Base-by-base conservation (phyloP, 2,113 vertebrate species). In the Ameiurus melas region DNA sequence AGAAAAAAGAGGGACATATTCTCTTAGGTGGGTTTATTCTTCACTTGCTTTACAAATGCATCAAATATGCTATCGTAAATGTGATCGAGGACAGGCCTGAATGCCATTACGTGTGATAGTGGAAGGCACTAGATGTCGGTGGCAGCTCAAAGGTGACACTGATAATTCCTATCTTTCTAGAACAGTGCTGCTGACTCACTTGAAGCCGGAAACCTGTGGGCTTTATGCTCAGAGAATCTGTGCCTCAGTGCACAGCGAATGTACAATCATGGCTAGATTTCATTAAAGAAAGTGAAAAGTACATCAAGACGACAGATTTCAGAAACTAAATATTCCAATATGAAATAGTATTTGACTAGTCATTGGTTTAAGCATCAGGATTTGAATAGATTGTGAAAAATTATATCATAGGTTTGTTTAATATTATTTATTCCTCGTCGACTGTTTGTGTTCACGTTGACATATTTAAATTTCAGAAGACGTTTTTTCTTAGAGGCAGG, bases 61-160 rank as follows among this genome's bases (percentile, higher is more conserved):
- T 96, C 96, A 96, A 95, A 96, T 94, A 94, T 92, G 94, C 95
- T 97, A 98, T 99, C 98, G 89, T 93, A 91, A 93, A 93, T 94
- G 95, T 93, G 96, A 98, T 99, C 97, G 95, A 92, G 81, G 91
- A 92, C 96, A 88, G 83, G 85, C 90, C 93, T 90, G 95, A 97
- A 95, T 96, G 96, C 94, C 96, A 95, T 97, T 94, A 95, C 87
- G 92, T 91, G 92, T 94, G 94, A 95, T 96, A 97, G 94, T 93
- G 93, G 91, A 85, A 93, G 81, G 89, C 94, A 89, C 94, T 96
- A 95, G 91, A 94, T 95, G 93, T 95, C 95, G 93, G 94, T 93
- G 95, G 93, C 94, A 95, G 96, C 97, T 96, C 82, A 96, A 96
- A 97, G 96, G 97, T 97, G 97, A 97, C 96, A 94, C 92, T 93